Conservation (phyloP, 2,113 vertebrate species). For the Neopipo cinnamomea region DNA sequence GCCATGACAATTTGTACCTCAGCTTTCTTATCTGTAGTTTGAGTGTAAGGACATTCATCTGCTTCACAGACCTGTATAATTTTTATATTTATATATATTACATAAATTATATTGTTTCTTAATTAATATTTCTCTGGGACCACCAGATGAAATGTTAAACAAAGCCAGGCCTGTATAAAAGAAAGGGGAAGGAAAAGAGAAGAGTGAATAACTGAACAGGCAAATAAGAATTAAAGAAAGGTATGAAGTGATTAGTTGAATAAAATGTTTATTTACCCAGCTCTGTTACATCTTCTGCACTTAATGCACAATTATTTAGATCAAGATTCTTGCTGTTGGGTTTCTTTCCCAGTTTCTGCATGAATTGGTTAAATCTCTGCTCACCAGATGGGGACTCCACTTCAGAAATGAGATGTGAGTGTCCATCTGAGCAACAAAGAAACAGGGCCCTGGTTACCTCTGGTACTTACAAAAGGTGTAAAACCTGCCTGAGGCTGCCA, state of each 20-base stretch:
- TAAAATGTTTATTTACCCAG: constrained; percentile 69
- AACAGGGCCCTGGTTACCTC: not conserved
- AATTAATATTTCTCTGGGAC: not conserved
- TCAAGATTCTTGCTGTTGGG: constrained; percentile 69
- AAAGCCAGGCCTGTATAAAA: not conserved
- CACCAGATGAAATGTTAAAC: not conserved
- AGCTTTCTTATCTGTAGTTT: not conserved
- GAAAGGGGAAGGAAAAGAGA: not conserved
- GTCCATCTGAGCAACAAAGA: constrained; percentile 42
- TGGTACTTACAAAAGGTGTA: not conserved
- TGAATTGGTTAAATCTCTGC: constrained; percentile 75
- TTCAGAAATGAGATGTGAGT: constrained; percentile 24
- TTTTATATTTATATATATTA: not conserved
- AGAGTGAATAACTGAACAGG: not conserved
- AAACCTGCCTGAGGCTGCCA: not conserved
- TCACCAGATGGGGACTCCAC: constrained; percentile 46
- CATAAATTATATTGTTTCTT: not conserved
- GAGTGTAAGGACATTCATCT: not conserved
- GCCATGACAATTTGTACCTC: not conserved
- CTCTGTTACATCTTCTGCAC: constrained; percentile 74
- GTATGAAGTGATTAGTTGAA: not conserved
- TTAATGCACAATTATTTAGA: constrained; percentile 80
- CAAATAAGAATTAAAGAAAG: not conserved
- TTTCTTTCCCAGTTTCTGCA: constrained; percentile 79
- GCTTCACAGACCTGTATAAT: not conserved